Evolutionary conservation across 2,888 invertebrate genomes (phyloP), one percentile per base, ranked within the genome.

Genomic region (Lamproptera curius): DNA sequence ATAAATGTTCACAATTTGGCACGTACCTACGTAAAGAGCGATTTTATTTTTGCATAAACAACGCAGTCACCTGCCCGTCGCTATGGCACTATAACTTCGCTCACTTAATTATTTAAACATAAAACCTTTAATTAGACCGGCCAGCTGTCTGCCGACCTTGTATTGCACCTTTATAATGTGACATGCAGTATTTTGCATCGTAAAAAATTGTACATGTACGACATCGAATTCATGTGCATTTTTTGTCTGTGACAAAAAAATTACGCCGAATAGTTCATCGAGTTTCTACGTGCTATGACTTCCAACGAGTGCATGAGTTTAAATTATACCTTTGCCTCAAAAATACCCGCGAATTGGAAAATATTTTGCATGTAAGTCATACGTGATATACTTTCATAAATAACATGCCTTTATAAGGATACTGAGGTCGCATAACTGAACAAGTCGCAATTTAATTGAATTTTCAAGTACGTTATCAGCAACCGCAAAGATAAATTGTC

Each of bases 101-200:
- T 59, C 72, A 79, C 71, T 85, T 83, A 87, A 87, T 87, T 86
- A 86, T 87, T 85, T 83, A 76, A 79, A 73, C 77, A 80, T 84
- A 83, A 85, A 85, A 79, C 81, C 77, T 84, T 83, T 87, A 87
- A 86, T 87, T 86, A 85, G 78, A 75, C 62, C 58, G 45, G 46
- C 69, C 86, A 86, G 76, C 84, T 87, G 86, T 72, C 71, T 47
- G 26, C 47, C 66, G 79, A 68, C 85, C 85, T 85, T 84, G 86
- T 61, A 65, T 53, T 70, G 77, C 85, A 87, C 85, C 85, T 87
- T 86, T 81, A 77, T 80, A 69, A 66, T 67, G 64, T 68, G 70
- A 74, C 73, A 76, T 73, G 72, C 67, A 66, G 72, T 78, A 75
- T 77, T 79, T 82, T 79, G 77, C 77, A 80, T 77, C 64, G 76